phyloP scores from a whole-genome alignment of 1,140 invertebrate genomes.

The Helicorthomorpha holstii region DNA sequence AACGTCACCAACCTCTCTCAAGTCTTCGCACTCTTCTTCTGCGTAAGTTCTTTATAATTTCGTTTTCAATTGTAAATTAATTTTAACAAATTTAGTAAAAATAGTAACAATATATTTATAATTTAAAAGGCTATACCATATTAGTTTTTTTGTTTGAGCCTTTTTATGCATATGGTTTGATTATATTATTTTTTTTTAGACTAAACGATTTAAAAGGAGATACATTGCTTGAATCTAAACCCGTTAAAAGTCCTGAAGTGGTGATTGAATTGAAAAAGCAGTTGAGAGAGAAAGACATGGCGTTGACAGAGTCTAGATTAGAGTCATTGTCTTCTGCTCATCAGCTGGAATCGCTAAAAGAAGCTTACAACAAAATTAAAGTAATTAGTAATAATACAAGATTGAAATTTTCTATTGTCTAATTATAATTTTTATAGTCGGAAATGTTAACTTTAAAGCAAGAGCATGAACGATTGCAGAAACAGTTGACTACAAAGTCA shows the following conservation, averaged over 20 bases:
- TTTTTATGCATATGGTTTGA: too few relatives aligned
- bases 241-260: too few relatives aligned
- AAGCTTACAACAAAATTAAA: constrained; percentile 91
- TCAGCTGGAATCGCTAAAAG: constrained; percentile 87
- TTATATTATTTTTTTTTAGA: too few relatives aligned
- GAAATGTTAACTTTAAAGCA: constrained; percentile 93
- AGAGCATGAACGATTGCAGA: constrained; percentile 85
- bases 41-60: constrained; percentile 34
- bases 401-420: neutral
- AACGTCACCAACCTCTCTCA: constrained; percentile 22
- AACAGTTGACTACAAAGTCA: constrained; percentile 63
- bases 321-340: constrained; percentile 92
- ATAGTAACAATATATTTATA: too few relatives aligned
- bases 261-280: constrained; percentile 83
- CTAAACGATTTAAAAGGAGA: too few relatives aligned
- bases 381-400: constrained; percentile 26
- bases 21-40: constrained; percentile 30
- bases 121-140: too few relatives aligned
- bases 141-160: too few relatives aligned
- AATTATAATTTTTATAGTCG: constrained; percentile 38
- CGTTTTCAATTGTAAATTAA: too few relatives aligned
- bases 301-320: constrained; percentile 83
- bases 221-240: too few relatives aligned
- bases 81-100: too few relatives aligned
- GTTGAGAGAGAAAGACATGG: constrained; percentile 85